phyloP scores from a whole-genome alignment of 1,140 invertebrate genomes.

The Drosophila eugracilis region DNA sequence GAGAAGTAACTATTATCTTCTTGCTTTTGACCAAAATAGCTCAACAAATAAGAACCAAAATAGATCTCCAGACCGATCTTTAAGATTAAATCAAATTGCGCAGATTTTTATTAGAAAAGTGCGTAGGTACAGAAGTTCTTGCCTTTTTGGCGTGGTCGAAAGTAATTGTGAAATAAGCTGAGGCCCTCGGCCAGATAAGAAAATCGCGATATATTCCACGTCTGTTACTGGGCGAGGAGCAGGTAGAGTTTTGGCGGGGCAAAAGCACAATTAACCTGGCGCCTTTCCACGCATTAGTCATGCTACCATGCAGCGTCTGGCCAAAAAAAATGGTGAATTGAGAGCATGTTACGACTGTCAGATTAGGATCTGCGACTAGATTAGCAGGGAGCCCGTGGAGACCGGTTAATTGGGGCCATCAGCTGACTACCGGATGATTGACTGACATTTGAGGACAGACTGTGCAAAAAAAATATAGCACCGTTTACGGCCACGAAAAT shows the following conservation, averaged over 20 bases:
- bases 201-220: slow-evolving; percentile 8
- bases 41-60: background rate
- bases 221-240: slow-evolving; percentile 31
- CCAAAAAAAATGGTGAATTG: slow-evolving; percentile 21
- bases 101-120: slow-evolving; percentile 13
- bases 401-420: slow-evolving; percentile 31
- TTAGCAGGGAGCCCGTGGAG: slow-evolving; percentile 25
- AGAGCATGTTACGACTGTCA: slow-evolving; percentile 21
- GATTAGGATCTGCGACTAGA: slow-evolving; percentile 29
- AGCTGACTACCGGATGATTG: slow-evolving; percentile 50
- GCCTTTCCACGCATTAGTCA: slow-evolving; percentile 45
- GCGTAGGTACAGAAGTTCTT: background rate
- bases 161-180: slow-evolving; percentile 44
- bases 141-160: background rate
- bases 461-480: slow-evolving; percentile 18
- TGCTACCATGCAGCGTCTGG: slow-evolving; percentile 22
- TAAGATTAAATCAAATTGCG: slow-evolving; percentile 3
- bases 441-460: slow-evolving; percentile 21
- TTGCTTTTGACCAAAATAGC: background rate
- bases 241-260: slow-evolving; percentile 5
- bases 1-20: background rate
- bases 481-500: slow-evolving; percentile 8
- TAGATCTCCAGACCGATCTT: background rate
- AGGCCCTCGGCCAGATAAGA: slow-evolving; percentile 27
- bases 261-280: slow-evolving; percentile 3